phyloP scores from a whole-genome alignment of 2,113 vertebrate species.

The Chlorodrepanis virens region DNA sequence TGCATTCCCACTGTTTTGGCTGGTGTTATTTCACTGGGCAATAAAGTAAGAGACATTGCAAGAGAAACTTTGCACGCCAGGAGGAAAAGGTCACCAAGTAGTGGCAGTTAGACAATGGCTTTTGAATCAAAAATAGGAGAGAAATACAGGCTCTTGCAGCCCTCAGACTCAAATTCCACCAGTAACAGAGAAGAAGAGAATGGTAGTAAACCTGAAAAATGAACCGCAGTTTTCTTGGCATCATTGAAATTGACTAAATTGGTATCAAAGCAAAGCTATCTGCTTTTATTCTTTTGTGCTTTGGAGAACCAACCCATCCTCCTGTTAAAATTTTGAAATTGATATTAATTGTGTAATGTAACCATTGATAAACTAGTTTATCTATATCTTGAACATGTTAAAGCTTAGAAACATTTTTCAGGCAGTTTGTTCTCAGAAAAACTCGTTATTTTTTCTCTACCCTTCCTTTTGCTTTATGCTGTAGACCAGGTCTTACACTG shows the following conservation, averaged over 20 bases:
- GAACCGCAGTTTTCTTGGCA: background rate
- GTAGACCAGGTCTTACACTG: background rate
- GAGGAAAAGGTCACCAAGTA: background rate
- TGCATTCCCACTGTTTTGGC: background rate
- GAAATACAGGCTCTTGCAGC: background rate
- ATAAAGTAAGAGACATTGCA: background rate
- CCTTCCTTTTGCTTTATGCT: background rate
- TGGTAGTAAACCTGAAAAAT: background rate
- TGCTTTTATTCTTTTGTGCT: background rate
- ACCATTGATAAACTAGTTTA: background rate
- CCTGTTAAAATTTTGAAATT: background rate
- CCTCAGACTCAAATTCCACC: background rate
- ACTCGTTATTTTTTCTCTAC: background rate
- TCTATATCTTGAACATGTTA: background rate
- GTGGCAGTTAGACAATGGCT: background rate
- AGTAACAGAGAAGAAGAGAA: background rate
- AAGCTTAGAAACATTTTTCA: background rate
- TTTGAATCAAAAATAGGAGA: background rate
- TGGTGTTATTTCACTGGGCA: background rate
- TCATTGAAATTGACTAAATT: background rate
- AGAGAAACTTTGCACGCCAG: background rate
- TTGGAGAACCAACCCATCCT: background rate
- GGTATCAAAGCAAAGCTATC: background rate
- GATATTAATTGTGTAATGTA: background rate
- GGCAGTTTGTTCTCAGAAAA: background rate